Percentiles rank a stretch among this genome's conserved stretches.
Conservation (phyloP, 1,140 invertebrate genomes). For the Zaprionus taronus region DNA sequence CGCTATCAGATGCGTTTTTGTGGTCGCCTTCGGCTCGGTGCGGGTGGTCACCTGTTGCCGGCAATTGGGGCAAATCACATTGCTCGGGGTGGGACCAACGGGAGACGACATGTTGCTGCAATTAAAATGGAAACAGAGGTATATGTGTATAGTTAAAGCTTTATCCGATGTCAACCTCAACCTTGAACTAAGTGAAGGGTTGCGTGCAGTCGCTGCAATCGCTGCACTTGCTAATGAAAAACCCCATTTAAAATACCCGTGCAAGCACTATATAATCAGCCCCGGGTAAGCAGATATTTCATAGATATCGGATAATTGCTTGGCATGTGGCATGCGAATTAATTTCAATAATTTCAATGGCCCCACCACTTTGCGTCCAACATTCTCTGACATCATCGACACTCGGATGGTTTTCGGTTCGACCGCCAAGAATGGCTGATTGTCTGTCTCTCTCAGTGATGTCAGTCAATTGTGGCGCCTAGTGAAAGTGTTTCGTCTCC, state of each 20-base stretch:
- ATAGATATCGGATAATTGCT: constrained; percentile 19
- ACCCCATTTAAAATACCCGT: not conserved
- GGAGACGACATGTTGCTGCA: constrained; percentile 54
- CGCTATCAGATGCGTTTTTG: constrained; percentile 87
- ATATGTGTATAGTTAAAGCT: not conserved
- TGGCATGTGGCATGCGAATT: constrained; percentile 42
- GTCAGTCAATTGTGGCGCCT: constrained; percentile 1
- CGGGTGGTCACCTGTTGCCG: constrained; percentile 84
- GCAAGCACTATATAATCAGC: constrained; percentile 3
- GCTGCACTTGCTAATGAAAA: constrained; percentile 4
- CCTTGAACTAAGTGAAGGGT: not conserved
- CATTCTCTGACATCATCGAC: constrained; percentile 24
- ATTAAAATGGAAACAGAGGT: not conserved
- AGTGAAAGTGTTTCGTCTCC: constrained; percentile 9
- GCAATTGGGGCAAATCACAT: constrained; percentile 86
- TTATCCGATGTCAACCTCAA: constrained; percentile 14
- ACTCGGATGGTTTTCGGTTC: not conserved
- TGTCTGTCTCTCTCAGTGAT: not conserved
- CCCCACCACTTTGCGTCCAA: not conserved
- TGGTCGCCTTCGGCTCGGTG: constrained; percentile 85
- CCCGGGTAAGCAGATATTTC: not conserved
- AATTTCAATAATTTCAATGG: constrained; percentile 25
- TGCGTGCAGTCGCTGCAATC: constrained; percentile 22
- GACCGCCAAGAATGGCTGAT: not conserved
- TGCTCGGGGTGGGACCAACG: constrained; percentile 84